Evolutionary conservation across 2,113 vertebrate genomes (phyloP).

Genomic region (Pangasianodon hypophthalmus): DNA sequence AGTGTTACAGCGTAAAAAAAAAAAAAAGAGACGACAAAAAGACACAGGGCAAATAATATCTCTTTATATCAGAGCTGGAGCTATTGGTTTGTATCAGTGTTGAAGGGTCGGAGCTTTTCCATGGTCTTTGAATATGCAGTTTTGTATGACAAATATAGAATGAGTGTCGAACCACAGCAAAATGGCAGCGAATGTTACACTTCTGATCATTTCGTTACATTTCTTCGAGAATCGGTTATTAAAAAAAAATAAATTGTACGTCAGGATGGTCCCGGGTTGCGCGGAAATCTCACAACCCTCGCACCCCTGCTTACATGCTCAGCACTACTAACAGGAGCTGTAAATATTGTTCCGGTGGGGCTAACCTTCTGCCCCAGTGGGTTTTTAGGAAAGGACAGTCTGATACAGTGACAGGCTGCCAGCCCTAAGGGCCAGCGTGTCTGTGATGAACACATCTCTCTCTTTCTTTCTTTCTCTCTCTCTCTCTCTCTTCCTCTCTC

Average conservation of each 20-base stretch:
- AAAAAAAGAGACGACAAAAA: constrained; percentile 58
- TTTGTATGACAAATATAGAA: neutral
- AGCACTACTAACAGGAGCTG: constrained; percentile 28
- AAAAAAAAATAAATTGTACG: constrained; percentile 60
- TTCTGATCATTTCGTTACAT: constrained; percentile 75
- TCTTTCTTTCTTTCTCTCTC: constrained; percentile 42
- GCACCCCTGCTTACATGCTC: neutral
- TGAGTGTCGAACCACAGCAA: constrained; percentile 46
- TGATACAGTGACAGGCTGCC: constrained; percentile 57
- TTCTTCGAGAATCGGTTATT: constrained; percentile 81
- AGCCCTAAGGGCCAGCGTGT: constrained; percentile 58
- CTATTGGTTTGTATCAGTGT: constrained; percentile 31
- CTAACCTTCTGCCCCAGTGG: constrained; percentile 59
- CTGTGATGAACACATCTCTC: constrained; percentile 45
- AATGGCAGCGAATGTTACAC: constrained; percentile 84
- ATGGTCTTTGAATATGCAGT: neutral
- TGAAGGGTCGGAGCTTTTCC: constrained; percentile 20
- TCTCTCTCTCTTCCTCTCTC: constrained; percentile 30
- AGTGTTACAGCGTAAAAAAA: constrained; percentile 53
- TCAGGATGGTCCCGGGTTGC: neutral
- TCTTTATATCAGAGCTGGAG: constrained; percentile 52
- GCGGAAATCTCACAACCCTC: neutral
- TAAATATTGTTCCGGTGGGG: constrained; percentile 47
- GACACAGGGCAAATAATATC: constrained; percentile 64
- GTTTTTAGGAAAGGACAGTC: constrained; percentile 59